A percentile compares a stretch with the other conserved stretches of the same genome.
These are phyloP conservation scores for Lepus europaeus DNA, from an alignment of 2,113 vertebrate genomes.

Conservation along the genomic window DNA sequence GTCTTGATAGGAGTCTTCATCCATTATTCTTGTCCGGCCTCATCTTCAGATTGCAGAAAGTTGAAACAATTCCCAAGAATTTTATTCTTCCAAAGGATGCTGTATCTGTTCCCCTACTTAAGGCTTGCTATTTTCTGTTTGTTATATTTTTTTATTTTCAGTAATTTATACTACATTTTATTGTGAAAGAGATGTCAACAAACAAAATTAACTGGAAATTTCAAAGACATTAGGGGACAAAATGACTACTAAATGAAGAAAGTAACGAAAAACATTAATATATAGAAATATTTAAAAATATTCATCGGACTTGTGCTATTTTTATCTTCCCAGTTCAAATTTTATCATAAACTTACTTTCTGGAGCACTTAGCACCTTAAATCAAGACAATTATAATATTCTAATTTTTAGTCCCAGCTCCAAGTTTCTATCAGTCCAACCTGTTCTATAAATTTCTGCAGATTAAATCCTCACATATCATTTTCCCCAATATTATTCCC, in stretches of 20 bases:
- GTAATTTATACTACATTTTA: too few species aligned
- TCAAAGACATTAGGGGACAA: too few species aligned
- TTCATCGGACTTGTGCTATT: neutral
- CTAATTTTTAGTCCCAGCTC: neutral
- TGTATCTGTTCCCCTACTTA: neutral
- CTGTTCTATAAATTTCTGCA: neutral
- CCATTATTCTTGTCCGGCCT: neutral
- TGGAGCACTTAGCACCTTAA: neutral
- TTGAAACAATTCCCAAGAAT: slow-evolving; percentile 12
- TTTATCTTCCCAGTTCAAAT: neutral
- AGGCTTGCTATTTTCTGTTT: neutral
- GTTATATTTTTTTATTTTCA: too few species aligned
- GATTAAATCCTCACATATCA: neutral
- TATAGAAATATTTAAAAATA: too few species aligned
- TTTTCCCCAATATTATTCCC: neutral
- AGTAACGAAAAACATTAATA: too few species aligned
- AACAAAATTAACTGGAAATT: too few species aligned
- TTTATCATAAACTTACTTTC: neutral
- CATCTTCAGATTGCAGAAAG: neutral
- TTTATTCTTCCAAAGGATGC: neutral
- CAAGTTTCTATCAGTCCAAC: neutral
- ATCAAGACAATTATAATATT: slow-evolving; percentile 17
- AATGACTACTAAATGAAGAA: too few species aligned
- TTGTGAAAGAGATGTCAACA: too few species aligned
- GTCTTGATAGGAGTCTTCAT: neutral